A percentile compares a stretch with the other conserved stretches of the same genome.
phyloP scores from a whole-genome alignment of 2,888 invertebrate genomes.

The Harpagoxenus sublaevis region DNA sequence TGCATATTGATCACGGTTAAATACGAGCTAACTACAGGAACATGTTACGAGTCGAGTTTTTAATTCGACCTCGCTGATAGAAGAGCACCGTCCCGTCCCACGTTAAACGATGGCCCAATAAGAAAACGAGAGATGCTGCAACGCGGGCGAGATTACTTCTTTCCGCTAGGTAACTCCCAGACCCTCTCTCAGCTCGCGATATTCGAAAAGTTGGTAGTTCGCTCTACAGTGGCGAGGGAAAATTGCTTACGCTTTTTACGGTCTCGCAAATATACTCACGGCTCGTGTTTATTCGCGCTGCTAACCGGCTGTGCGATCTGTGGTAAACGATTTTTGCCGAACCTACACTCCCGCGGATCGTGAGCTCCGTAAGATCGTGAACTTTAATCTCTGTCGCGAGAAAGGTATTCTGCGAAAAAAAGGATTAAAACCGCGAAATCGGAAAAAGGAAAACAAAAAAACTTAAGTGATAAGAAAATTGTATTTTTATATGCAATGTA shows the following conservation, averaged over 20 bases:
- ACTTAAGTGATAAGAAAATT: neutral
- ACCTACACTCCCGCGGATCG: conserved; percentile 16
- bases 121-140: conserved; percentile 64
- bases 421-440: neutral
- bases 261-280: conserved; percentile 68
- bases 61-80: conserved; percentile 60
- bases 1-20: conserved; percentile 6
- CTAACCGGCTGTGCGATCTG: conserved; percentile 49
- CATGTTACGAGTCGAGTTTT: conserved; percentile 50
- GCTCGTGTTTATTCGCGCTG: conserved; percentile 68
- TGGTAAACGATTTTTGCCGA: conserved; percentile 70
- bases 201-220: conserved; percentile 76
- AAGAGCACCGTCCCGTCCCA: conserved; percentile 53
- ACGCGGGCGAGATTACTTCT: conserved; percentile 69
- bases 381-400: conserved; percentile 57
- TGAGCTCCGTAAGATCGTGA: conserved; percentile 30
- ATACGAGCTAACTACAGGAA: conserved; percentile 13
- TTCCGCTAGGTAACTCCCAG: conserved; percentile 57
- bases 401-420: conserved; percentile 4
- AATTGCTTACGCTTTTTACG: conserved; percentile 75
- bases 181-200: conserved; percentile 58
- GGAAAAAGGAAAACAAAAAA: neutral
- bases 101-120: conserved; percentile 67
- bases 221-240: conserved; percentile 62
- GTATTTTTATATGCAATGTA: neutral